Evolutionary conservation across 2,113 vertebrate species (phyloP), one percentile per base, ranked within the genome.

Genomic region (Macquaria australasica): DNA sequence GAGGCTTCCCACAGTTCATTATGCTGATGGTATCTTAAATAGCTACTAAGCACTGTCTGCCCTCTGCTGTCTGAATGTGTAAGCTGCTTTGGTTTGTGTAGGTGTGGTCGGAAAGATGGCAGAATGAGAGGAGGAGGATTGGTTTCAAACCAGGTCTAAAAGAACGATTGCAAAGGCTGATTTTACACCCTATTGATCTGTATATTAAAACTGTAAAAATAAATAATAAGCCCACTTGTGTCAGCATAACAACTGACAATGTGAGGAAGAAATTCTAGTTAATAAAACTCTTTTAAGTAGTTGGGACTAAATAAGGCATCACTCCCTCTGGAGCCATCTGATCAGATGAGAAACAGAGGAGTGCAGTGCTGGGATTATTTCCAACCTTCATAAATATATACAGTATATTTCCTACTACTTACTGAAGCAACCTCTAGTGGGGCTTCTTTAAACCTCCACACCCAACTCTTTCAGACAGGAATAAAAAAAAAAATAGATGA

Each of bases 61-160:
- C 91, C 91, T 93, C 94, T 95, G 84, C 89, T 95, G 95, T 86
- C 79, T 37, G n/a, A 58, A 84, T 8, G 9, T 10, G 60, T 34
- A 28, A 45, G 58, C 48, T 72, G 37, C 76, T 70, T 37, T 16
- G 20, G 25, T 39, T 74, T 60, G 48, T 21, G 20, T 60, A 87
- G 73, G 73, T 85, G 84, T 84, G 88, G 62, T 37, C 41, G 0
- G 9, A 50, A 5, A 45, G 9, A 28, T 16, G 10, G 43, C 62
- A 67, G 48, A 43, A 12, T 8, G 34, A 37, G 16, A 64, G 55
- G 53, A 69, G 4, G 48, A 70, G 4, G 34, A 45, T 2, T 8
- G n/a, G 16, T 25, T 23, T 28, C 7, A 28, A 37, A 75, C 8
- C 8, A 28, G 43, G 8, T 62, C 28, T 56, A 10, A 71, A 23